These are phyloP conservation scores for Gymnocypris eckloni DNA, from an alignment of 2,797 vertebrate species.

Conservation along the genomic window DNA sequence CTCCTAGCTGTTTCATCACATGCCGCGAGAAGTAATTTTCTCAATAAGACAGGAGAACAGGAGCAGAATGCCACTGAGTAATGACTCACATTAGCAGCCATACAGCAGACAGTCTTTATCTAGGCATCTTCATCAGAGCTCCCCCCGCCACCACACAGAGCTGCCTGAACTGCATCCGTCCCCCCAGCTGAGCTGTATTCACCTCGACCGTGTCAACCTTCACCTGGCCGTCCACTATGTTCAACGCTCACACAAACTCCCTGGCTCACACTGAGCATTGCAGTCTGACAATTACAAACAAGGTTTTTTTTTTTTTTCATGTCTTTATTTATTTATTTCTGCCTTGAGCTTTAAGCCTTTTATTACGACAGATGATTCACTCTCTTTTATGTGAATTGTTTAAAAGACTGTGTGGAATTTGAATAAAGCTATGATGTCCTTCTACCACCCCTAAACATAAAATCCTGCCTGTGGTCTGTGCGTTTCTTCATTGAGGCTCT, in stretches of 20 bases:
- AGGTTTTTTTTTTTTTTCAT: neutral
- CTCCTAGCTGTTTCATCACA: slow-evolving; percentile 46
- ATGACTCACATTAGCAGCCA: slow-evolving; percentile 59
- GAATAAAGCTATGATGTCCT: slow-evolving; percentile 17
- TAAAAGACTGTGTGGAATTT: slow-evolving; percentile 28
- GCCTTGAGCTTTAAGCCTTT: slow-evolving; percentile 32
- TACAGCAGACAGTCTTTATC: slow-evolving; percentile 58
- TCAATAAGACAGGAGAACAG: slow-evolving; percentile 49
- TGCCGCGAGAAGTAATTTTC: slow-evolving; percentile 53
- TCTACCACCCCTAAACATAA: slow-evolving; percentile 22
- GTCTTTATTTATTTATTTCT: slow-evolving; percentile 33
- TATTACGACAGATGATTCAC: slow-evolving; percentile 43
- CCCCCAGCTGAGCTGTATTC: slow-evolving; percentile 38
- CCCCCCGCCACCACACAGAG: slow-evolving; percentile 42
- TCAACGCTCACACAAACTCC: slow-evolving; percentile 23
- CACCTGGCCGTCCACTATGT: slow-evolving; percentile 39
- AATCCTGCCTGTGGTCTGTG: slow-evolving; percentile 28
- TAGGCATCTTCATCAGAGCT: slow-evolving; percentile 48
- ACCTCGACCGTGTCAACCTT: slow-evolving; percentile 45
- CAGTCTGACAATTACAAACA: slow-evolving; percentile 23
- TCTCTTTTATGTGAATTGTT: slow-evolving; percentile 32
- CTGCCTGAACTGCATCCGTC: slow-evolving; percentile 49
- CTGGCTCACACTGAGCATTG: slow-evolving; percentile 10
- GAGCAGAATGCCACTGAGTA: slow-evolving; percentile 51
- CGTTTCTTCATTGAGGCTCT: slow-evolving; percentile 33